phyloP scores from a whole-genome alignment of 2,888 invertebrate genomes.

The Drosophila mimica region DNA sequence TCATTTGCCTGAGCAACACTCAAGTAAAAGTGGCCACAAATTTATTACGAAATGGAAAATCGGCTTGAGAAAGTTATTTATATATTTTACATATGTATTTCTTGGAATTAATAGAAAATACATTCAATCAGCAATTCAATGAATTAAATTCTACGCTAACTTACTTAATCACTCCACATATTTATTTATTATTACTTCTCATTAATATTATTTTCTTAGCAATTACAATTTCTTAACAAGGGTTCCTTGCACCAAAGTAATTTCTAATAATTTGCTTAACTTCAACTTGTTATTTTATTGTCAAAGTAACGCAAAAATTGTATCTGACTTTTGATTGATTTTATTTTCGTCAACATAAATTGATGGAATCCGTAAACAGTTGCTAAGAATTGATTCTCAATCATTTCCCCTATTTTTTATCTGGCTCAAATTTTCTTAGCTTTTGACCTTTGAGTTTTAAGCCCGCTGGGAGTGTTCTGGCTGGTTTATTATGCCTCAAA shows the following conservation, averaged over 20 bases:
- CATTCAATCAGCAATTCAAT: neutral
- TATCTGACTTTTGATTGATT: neutral
- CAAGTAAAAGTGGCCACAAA: neutral
- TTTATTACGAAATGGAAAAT: neutral
- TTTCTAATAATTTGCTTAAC: neutral
- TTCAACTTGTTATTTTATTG: neutral
- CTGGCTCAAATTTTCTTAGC: slow-evolving; percentile 16
- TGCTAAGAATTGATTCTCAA: neutral
- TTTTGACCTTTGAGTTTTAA: slow-evolving; percentile 4
- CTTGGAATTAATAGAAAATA: neutral
- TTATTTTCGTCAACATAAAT: neutral
- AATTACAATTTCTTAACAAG: neutral
- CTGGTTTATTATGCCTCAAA: slow-evolving; percentile 22
- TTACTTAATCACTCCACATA: neutral
- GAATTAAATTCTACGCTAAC: neutral
- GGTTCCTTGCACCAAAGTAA: neutral
- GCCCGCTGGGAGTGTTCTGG: neutral
- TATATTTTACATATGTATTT: neutral
- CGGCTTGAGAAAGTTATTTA: neutral
- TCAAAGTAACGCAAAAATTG: neutral
- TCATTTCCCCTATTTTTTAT: neutral
- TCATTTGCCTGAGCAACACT: neutral
- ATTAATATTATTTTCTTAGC: neutral
- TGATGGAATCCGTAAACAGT: neutral
- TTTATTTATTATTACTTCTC: neutral